Conservation (phyloP, 1,140 invertebrate genomes). For the Brachionus koreanus region DNA sequence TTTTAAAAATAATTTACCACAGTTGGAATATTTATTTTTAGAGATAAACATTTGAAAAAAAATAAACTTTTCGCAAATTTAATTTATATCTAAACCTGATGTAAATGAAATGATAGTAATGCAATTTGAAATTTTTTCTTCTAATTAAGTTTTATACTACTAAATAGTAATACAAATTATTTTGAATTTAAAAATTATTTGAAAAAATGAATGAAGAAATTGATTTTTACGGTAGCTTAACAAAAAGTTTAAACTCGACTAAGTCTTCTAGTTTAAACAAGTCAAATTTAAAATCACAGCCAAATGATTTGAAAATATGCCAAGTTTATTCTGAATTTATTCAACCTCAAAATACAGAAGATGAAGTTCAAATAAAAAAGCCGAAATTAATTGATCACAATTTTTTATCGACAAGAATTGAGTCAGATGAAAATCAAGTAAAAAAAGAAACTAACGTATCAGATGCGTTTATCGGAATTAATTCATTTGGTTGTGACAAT, state of each 20-base stretch:
- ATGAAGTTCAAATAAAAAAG: constrained; percentile 7
- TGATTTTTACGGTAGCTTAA: not conserved
- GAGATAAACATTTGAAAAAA: no score
- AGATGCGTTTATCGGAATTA: not conserved
- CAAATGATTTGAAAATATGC: not conserved
- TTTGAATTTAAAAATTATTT: not conserved
- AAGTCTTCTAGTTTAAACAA: not conserved
- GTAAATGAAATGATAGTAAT: no score
- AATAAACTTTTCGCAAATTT: no score
- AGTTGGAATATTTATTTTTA: no score
- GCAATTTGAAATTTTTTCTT: no score
- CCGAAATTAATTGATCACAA: not conserved
- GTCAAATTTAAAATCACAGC: not conserved
- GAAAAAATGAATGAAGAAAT: constrained; percentile 11
- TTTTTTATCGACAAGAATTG: not conserved
- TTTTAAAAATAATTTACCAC: no score
- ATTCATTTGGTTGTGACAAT: constrained; percentile 8
- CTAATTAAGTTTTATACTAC: no score
- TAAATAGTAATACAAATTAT: not conserved
- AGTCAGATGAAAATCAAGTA: not conserved
- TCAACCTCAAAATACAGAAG: not conserved
- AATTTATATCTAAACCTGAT: no score
- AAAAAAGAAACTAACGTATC: not conserved
- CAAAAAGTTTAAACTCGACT: not conserved
- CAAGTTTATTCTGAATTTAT: constrained; percentile 9